Percentiles rank a stretch among this genome's conserved stretches.
Conservation (phyloP, 1,140 invertebrate species). For the Drosophila mauritiana region DNA sequence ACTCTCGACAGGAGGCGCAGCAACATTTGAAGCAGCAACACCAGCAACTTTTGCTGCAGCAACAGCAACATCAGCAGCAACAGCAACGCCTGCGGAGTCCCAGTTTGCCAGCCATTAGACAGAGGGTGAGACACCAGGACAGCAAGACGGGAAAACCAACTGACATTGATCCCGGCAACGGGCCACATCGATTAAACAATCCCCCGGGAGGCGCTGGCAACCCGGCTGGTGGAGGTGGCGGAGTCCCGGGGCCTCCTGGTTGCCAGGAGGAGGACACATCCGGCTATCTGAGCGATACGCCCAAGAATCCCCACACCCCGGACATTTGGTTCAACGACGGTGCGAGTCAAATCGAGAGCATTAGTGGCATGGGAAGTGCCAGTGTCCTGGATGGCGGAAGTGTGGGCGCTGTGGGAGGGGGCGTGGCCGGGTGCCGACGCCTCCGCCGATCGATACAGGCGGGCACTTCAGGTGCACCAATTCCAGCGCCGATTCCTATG, state of each 20-base stretch:
- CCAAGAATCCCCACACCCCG: slow-evolving; percentile 84
- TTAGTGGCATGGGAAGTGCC: slow-evolving; percentile 66
- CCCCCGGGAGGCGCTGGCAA: slow-evolving; percentile 23
- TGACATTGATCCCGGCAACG: slow-evolving; percentile 72
- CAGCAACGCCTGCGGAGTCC: slow-evolving; percentile 74
- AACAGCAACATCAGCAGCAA: slow-evolving; percentile 23
- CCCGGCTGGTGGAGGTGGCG: slow-evolving; percentile 7
- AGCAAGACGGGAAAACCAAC: slow-evolving; percentile 37
- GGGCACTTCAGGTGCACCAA: slow-evolving; percentile 25
- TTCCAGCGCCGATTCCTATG: slow-evolving; percentile 23
- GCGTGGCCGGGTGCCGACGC: slow-evolving; percentile 41
- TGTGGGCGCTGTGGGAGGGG: slow-evolving; percentile 15
- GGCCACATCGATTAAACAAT: slow-evolving; percentile 69
- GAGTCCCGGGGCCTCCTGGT: slow-evolving; percentile 48
- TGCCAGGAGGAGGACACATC: slow-evolving; percentile 88
- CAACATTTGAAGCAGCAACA: slow-evolving; percentile 20
- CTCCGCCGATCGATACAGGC: slow-evolving; percentile 71
- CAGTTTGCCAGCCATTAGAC: slow-evolving; percentile 78
- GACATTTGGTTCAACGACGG: slow-evolving; percentile 83
- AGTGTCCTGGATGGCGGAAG: slow-evolving; percentile 49
- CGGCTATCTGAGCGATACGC: slow-evolving; percentile 88
- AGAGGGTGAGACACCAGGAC: slow-evolving; percentile 56
- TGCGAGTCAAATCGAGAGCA: slow-evolving; percentile 76
- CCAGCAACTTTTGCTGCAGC: slow-evolving; percentile 53
- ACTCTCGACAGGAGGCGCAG: slow-evolving; percentile 42